Conservation (phyloP, 2,113 vertebrate genomes). For the Ciconia maguari region DNA sequence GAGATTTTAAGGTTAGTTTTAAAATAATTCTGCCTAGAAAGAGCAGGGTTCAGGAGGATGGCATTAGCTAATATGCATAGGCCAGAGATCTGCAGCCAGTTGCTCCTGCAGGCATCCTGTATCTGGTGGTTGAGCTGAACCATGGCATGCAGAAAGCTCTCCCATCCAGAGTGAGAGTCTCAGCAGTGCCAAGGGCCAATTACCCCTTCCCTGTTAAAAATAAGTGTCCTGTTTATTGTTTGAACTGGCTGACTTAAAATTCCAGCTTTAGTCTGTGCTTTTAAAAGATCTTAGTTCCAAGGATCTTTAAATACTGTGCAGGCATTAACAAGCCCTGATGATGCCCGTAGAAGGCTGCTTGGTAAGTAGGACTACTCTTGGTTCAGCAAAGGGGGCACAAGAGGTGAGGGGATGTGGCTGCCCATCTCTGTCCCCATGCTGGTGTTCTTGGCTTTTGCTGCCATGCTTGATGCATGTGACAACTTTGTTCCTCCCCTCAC, state of each 20-base stretch:
- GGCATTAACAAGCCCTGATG: neutral
- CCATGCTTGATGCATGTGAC: neutral
- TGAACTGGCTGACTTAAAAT: neutral
- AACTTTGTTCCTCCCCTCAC: neutral
- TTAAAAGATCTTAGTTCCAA: neutral
- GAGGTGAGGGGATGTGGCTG: neutral
- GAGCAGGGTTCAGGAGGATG: neutral
- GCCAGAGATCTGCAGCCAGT: neutral
- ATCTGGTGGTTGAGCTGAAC: neutral
- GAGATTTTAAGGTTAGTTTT: neutral
- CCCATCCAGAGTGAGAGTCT: neutral
- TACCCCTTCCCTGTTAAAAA: neutral
- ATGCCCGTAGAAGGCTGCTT: neutral
- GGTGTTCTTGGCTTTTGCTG: neutral
- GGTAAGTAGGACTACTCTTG: neutral
- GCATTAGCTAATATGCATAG: neutral
- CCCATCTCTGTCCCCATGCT: fast-evolving
- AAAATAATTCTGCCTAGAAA: constrained; percentile 23
- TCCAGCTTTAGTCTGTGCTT: neutral
- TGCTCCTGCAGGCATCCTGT: neutral
- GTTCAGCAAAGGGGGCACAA: neutral
- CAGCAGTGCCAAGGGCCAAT: neutral
- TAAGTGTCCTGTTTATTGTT: neutral
- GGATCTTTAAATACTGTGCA: neutral
- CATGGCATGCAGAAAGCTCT: neutral